Base-by-base conservation (phyloP, 2,797 vertebrate species). In the Enteromius fasciolatus region DNA sequence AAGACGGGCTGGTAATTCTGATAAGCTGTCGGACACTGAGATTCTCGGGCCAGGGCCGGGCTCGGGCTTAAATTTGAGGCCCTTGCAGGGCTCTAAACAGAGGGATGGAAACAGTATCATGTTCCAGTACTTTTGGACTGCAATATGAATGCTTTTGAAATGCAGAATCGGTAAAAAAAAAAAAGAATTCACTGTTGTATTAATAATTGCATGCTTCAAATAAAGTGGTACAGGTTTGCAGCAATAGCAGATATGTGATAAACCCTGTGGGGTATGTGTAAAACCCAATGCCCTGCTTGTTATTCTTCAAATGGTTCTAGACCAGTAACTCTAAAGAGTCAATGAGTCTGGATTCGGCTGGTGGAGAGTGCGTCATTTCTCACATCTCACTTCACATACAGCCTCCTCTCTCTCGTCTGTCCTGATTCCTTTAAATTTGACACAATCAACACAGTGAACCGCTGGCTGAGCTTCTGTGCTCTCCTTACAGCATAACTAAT, bases 391-490 rank as follows among this genome's bases (percentile, higher is more conserved):
- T 20, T 50, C 25, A 59, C 52, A 59, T 6, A 41, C 5, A 33
- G 28, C 12, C 70, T 73, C 5, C 48, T 36, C 31, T 54, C 10
- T 73, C 28, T 75, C 52, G 20, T 57, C 33, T 4, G 2, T 23
- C 52, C 52, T 18, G 36, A 59, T 76, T 76, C 54, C 33, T 77
- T 77, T 46, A 46, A 17, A 63, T 20, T n/a, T 44, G 44, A 52
- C 31, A 67, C 28, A 50, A 46, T 78, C 28, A 4, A 36, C 44
- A 50, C 61, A 33, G 76, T 23, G 76, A 67, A 17, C 28, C 76
- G 8, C 44, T 39, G 31, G 28, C 63, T 36, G 10, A 77, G 59
- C 11, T 46, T 50, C 44, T 50, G 44, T 50, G 41, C 76, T 50
- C 6, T 66, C 44, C 28, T 50, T 23, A 23, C 14, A 52, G 7